Base-by-base conservation (phyloP, 2,888 invertebrate genomes). In the Frankliniella fusca region DNA sequence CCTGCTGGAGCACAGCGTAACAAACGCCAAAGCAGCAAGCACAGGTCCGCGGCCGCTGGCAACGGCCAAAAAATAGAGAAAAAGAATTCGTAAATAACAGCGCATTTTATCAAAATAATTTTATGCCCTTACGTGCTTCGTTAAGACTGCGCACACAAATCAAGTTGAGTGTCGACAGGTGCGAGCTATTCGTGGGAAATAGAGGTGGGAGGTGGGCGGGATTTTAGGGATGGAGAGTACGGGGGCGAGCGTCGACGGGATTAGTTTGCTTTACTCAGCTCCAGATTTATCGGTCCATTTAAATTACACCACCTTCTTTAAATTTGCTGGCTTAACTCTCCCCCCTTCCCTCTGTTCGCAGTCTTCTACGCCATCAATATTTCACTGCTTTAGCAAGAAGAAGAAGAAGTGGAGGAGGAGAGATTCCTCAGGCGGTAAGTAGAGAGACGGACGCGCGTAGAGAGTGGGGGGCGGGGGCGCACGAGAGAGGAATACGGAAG, bases 201-300 rank as follows among this genome's bases (percentile, higher is more conserved):
- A 54, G 54, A 7, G 54, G 18, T 3, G 8, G 54, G 18, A 9
- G 18, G 54, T 54, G 54, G 18, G 54, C 3, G 54, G 61, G 61
- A 61, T 20, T 18, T 61, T 61, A 61, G n/a, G n/a, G 61, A 8
- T 8, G 18, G 11, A 61, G 61, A 18, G 61, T 11, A 7, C n/a
- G 61, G 61, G n/a, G 15, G 61, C 5, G 38, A 38, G 38, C 38
- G 38, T 38, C 38, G 38, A 38, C 38, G 61, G 61, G 61, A 61
- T 61, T 61, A 61, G 20, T 61, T 61, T n/a, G 18, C 61, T 18
- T 61, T 61, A 18, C 61, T 61, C n/a, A 61, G 61, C 61, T 11
- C 70, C 23, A 9, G 70, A 76, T 76, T 76, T 76, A 76, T 76
- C 70, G 70, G 70, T 7, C 23, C 70, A 76, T 76, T 76, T 76